Conservation (phyloP, 2,888 invertebrate genomes). For the Leptopilina myrica region DNA sequence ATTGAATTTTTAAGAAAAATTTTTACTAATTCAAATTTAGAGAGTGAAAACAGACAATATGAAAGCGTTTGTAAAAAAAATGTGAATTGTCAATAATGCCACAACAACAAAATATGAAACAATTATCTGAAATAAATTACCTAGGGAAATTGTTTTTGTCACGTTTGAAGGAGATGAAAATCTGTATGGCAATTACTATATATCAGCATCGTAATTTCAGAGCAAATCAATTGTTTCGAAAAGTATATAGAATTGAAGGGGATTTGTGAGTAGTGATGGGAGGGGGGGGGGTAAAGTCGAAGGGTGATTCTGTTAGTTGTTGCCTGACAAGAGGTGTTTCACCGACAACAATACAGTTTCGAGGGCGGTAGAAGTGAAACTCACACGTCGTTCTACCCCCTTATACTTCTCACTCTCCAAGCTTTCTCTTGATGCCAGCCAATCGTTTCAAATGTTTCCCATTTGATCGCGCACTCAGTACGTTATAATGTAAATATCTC, state of each 20-base stretch:
- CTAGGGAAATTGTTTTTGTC: not conserved
- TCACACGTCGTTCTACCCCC: slow-evolving; percentile 17
- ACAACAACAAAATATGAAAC: not conserved
- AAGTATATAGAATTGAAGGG: not conserved
- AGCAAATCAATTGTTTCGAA: slow-evolving; percentile 29
- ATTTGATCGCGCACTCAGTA: slow-evolving; percentile 65
- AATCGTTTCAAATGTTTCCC: slow-evolving; percentile 57
- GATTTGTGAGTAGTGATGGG: too few relatives aligned
- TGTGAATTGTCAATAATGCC: too few relatives aligned
- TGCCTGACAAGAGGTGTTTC: slow-evolving; percentile 34
- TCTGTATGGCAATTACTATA: slow-evolving; percentile 30
- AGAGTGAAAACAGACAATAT: too few relatives aligned
- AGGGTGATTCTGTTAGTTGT: slow-evolving; percentile 30
- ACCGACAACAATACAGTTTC: slow-evolving; percentile 15
- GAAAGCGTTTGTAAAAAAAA: too few relatives aligned
- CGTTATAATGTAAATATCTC: slow-evolving; percentile 74
- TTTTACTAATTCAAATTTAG: too few relatives aligned
- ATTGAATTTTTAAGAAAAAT: too few relatives aligned
- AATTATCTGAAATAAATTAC: not conserved
- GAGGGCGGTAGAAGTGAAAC: slow-evolving; percentile 24
- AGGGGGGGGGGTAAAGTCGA: slow-evolving; percentile 13
- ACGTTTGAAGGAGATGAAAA: slow-evolving; percentile 12
- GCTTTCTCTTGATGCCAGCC: not conserved
- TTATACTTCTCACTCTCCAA: not conserved
- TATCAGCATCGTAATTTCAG: slow-evolving; percentile 41